A percentile compares a stretch with the other conserved stretches of the same genome.
phyloP scores from a whole-genome alignment of 2,888 invertebrate species.

The Biston stratarius region DNA sequence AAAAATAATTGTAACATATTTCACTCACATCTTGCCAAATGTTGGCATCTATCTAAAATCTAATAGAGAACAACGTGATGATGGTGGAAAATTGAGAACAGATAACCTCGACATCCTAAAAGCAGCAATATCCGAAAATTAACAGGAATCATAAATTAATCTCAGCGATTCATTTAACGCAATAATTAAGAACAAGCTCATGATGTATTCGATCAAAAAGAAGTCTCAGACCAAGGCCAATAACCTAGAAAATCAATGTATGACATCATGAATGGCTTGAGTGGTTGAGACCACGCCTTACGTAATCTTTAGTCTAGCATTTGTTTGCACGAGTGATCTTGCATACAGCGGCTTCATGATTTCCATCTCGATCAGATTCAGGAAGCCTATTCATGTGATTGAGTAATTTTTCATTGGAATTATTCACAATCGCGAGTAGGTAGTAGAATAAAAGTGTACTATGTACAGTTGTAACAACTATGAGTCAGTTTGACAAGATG shows the following conservation, averaged over 20 bases:
- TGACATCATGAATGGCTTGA: constrained; percentile 28
- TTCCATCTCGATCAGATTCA: background rate
- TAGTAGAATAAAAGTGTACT: background rate
- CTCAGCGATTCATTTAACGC: constrained; percentile 2
- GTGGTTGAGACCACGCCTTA: constrained; percentile 23
- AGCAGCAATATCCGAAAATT: background rate
- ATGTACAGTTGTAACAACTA: constrained; percentile 7
- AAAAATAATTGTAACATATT: no score
- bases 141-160: constrained; percentile 7
- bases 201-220: constrained; percentile 14
- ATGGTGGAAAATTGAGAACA: background rate
- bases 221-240: constrained; percentile 20
- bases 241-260: constrained; percentile 24
- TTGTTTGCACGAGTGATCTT: constrained; percentile 6
- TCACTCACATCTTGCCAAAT: background rate
- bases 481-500: background rate
- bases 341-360: constrained; percentile 2
- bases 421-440: background rate
- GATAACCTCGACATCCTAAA: background rate
- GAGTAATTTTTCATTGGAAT: background rate
- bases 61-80: background rate
- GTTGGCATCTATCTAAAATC: background rate
- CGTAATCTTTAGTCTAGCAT: constrained; percentile 15
- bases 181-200: constrained; percentile 13
- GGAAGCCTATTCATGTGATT: constrained; percentile 2